Conservation (phyloP, 2,888 invertebrate species). For the Pandemis corylana region DNA sequence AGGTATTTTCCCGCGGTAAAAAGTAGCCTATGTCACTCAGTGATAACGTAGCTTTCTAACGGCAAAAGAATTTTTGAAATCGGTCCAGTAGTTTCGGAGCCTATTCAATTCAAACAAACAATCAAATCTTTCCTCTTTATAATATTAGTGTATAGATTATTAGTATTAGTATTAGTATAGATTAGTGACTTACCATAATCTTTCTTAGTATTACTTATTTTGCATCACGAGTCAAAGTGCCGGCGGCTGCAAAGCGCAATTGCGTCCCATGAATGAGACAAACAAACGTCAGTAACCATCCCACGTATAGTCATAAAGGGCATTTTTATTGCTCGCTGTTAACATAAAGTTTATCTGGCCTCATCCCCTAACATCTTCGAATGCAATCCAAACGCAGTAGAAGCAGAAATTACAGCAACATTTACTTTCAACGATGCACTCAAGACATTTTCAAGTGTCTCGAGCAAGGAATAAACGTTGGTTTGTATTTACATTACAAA, state of each 20-base stretch:
- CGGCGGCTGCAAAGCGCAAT: not conserved
- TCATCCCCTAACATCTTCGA: conserved; percentile 78
- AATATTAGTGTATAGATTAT: no score
- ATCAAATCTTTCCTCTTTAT: no score
- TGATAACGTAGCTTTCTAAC: no score
- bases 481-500: conserved; percentile 69
- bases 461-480: conserved; percentile 66
- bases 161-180: no score
- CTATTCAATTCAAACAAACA: no score
- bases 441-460: conserved; percentile 74
- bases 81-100: no score
- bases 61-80: no score
- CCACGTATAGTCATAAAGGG: conserved; percentile 83
- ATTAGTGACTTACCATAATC: no score
- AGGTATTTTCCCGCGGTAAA: no score
- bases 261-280: conserved; percentile 52
- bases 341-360: conserved; percentile 81
- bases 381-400: conserved; percentile 81
- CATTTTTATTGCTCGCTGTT: conserved; percentile 81
- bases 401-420: conserved; percentile 78
- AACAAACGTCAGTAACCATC: conserved; percentile 72
- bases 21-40: no score
- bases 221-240: not conserved
- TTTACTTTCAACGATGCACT: conserved; percentile 83
- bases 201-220: not conserved